phyloP scores from a whole-genome alignment of 2,797 vertebrate genomes.

The Rhinophrynus dorsalis region DNA sequence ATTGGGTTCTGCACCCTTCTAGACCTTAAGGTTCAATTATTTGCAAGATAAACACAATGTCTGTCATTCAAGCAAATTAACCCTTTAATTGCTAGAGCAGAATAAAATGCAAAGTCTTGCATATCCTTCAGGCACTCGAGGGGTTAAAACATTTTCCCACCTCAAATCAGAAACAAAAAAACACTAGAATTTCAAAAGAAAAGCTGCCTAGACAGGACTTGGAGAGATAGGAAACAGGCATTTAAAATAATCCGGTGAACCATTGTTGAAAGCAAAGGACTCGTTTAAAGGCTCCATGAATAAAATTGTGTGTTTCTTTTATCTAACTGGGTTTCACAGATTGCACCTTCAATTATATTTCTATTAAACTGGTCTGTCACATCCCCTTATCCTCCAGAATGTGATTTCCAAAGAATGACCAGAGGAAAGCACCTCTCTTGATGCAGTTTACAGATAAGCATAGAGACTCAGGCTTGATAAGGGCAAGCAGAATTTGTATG shows the following conservation, averaged over 20 bases:
- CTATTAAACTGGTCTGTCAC: conserved; percentile 42
- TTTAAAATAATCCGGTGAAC: background rate
- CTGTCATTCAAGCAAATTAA: too few relatives aligned
- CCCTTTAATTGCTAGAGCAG: too few relatives aligned
- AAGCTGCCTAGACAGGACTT: too few relatives aligned
- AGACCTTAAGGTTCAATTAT: too few relatives aligned
- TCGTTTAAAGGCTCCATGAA: conserved; percentile 11
- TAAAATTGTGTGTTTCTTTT: conserved; percentile 19
- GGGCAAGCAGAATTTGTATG: too few relatives aligned
- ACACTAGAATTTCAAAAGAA: too few relatives aligned
- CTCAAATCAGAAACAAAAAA: too few relatives aligned
- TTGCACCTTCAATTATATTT: conserved; percentile 45
- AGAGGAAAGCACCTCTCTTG: conserved; percentile 35
- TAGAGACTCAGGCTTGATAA: conserved; percentile 4
- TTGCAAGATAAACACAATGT: too few relatives aligned
- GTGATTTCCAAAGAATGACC: conserved; percentile 42
- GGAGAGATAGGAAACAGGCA: background rate
- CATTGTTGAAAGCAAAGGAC: background rate
- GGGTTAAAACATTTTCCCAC: too few relatives aligned
- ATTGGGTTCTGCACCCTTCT: too few relatives aligned
- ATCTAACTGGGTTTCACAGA: conserved; percentile 29
- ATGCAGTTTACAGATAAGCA: conserved; percentile 37
- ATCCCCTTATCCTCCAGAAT: conserved; percentile 40
- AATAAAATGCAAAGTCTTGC: too few relatives aligned
- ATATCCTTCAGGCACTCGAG: too few relatives aligned